A percentile compares a stretch with the other conserved stretches of the same genome.
phyloP scores from a whole-genome alignment of 2,888 invertebrate genomes.

The Artemia sinica region DNA sequence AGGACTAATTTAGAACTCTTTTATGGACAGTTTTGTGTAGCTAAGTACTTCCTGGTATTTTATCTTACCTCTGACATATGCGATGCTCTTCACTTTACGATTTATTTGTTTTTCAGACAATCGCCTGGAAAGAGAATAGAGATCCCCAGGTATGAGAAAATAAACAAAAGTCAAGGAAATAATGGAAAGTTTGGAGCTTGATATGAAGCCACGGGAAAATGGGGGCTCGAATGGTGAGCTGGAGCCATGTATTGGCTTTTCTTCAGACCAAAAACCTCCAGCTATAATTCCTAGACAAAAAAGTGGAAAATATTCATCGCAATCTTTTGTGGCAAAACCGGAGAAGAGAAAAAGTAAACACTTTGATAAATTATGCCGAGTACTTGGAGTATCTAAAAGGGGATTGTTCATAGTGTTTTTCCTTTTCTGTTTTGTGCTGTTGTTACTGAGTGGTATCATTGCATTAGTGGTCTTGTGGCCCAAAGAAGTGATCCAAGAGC shows the following conservation, averaged over 20 bases:
- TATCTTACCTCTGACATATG: no score
- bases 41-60: no score
- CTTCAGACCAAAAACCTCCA: neutral
- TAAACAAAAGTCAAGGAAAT: constrained; percentile 7
- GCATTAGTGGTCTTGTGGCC: constrained; percentile 36
- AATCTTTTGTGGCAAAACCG: neutral
- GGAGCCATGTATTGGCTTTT: neutral
- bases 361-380: constrained; percentile 5
- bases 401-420: constrained; percentile 19
- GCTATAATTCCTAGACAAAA: constrained; percentile 3
- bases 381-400: constrained; percentile 19
- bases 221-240: constrained; percentile 1
- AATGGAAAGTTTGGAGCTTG: neutral
- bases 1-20: no score
- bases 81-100: neutral
- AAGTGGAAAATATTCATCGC: neutral
- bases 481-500: constrained; percentile 31
- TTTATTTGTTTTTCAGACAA: constrained; percentile 13
- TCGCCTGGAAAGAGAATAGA: constrained; percentile 1
- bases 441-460: constrained; percentile 35
- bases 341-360: constrained; percentile 10
- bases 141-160: constrained; percentile 8
- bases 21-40: no score
- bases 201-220: neutral
- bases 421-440: constrained; percentile 28